These are phyloP conservation scores for Acropternis orthonyx DNA, from an alignment of 2,797 vertebrate genomes.

Conservation along the genomic window DNA sequence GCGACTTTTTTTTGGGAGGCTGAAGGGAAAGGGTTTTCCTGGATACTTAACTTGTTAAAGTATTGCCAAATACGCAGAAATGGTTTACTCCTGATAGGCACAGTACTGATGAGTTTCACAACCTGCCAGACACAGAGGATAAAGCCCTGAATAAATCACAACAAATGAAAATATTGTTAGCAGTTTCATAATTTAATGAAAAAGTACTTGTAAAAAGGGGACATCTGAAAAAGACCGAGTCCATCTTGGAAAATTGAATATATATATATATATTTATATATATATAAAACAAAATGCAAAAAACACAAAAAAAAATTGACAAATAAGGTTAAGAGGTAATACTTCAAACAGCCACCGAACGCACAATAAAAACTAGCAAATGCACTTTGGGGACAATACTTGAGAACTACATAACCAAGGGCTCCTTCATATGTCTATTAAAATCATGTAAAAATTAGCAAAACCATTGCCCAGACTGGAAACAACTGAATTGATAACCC, in stretches of 20 bases:
- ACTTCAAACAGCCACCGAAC: conserved; percentile 76
- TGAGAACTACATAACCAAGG: conserved; percentile 73
- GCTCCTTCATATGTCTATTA: conserved; percentile 75
- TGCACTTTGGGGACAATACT: conserved; percentile 75
- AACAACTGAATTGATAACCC: conserved; percentile 65
- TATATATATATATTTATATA: conserved; percentile 66
- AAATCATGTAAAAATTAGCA: conserved; percentile 74
- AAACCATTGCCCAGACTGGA: conserved; percentile 72
- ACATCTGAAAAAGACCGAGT: conserved; percentile 79
- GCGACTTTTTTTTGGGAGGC: neutral
- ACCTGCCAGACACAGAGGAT: neutral
- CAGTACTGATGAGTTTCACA: neutral
- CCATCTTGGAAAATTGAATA: conserved; percentile 78
- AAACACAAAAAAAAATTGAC: conserved; percentile 67
- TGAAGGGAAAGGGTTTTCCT: conserved; percentile 21
- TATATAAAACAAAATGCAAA: conserved; percentile 74
- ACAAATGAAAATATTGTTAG: conserved; percentile 68
- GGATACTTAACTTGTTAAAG: neutral
- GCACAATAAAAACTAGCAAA: conserved; percentile 77
- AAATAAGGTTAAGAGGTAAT: conserved; percentile 80
- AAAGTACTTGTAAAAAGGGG: conserved; percentile 83
- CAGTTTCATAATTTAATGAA: conserved; percentile 87
- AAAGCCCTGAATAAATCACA: conserved; percentile 70
- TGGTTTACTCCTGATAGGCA: neutral
- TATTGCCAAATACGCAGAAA: conserved; percentile 2